A percentile compares a stretch with the other conserved stretches of the same genome.
Evolutionary conservation across 2,797 vertebrate genomes (phyloP).

Genomic region (Chromobotia macracanthus): DNA sequence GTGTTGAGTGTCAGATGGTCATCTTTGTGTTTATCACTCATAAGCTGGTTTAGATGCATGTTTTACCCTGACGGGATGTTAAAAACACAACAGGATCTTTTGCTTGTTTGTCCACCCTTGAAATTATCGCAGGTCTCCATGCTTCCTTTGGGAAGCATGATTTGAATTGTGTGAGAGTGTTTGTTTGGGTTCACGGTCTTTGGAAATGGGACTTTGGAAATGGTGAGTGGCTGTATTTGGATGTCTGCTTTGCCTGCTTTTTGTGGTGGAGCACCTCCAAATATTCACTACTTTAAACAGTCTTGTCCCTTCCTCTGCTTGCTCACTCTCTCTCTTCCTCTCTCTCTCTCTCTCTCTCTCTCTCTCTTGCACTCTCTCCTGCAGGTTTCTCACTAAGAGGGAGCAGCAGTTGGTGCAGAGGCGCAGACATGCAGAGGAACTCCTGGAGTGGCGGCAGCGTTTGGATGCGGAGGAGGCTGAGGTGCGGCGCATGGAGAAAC

Average conservation of each 20-base stretch:
- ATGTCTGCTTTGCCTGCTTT: constrained; percentile 46
- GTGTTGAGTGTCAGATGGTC: constrained; percentile 4
- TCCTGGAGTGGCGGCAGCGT: constrained; percentile 91
- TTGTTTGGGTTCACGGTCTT: neutral
- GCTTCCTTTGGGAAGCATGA: constrained; percentile 47
- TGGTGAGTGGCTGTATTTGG: constrained; percentile 10
- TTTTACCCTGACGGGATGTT: constrained; percentile 39
- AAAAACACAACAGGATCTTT: neutral
- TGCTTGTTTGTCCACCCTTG: neutral
- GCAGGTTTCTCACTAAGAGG: constrained; percentile 93
- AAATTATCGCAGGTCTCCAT: constrained; percentile 15
- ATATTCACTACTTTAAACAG: constrained; percentile 12
- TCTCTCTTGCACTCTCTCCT: constrained; percentile 44
- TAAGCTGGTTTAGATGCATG: constrained; percentile 28
- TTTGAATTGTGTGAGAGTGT: constrained; percentile 51
- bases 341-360: constrained; percentile 14
- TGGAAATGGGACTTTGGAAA: constrained; percentile 13
- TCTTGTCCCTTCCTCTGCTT: constrained; percentile 7
- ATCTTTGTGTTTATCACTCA: constrained; percentile 8
- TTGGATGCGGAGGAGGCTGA: constrained; percentile 93
- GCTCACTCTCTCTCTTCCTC: constrained; percentile 21
- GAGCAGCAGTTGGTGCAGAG: constrained; percentile 95
- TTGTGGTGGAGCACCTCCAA: constrained; percentile 13
- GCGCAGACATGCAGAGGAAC: constrained; percentile 88
- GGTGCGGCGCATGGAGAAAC: constrained; percentile 89